Base-by-base conservation (phyloP, 2,888 invertebrate genomes). In the Caenorhabditis sp. region DNA sequence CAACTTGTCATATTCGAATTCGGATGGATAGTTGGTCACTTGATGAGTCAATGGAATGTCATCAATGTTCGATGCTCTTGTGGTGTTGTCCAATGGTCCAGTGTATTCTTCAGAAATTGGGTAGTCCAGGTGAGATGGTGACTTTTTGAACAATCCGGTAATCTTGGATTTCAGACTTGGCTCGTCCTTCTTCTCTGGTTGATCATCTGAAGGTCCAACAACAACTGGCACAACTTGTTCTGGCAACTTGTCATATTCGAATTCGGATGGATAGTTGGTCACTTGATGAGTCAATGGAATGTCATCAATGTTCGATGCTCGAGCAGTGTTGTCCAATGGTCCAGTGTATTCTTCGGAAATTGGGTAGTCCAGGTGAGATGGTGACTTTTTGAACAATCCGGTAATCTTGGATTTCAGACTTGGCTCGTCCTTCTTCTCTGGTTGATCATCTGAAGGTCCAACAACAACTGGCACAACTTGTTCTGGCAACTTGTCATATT, bases 111-210 rank as follows among this genome's bases (percentile, higher is more conserved):
- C 50, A 5, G 50, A 50, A n/a, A 50, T 50, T 50, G 50, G 50
- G n/a, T 50, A 50, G 17, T 50, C 50, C 14, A 50, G 17, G 17
- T 50, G 50, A 12, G 50, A 50, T 50, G 50, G 50, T 17, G 50
- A 50, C 50, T 50, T 50, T 19, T 50, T 50, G 17, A 50, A 50
- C 50, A 50, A 50, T 17, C 50, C 50, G n/a, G 50, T 50, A 19
- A 50, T 50, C 17, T 50, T 50, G 4, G 50, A 50, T 19, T 50
- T 50, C n/a, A 50, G 17, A 5, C n/a, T n/a, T 50, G 14, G 50
- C n/a, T 50, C 50, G n/a, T 50, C 50, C 17, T 50, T 50, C 50
- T 50, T 50, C 17, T 50, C 50, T 50, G n/a, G n/a, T n/a, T n/a
- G n/a, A n/a, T n/a, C n/a, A n/a, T 14, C n/a, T 50, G 8, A 8